Conservation (phyloP, 2,888 invertebrate species). For the Synanthedon tipuliformis region DNA sequence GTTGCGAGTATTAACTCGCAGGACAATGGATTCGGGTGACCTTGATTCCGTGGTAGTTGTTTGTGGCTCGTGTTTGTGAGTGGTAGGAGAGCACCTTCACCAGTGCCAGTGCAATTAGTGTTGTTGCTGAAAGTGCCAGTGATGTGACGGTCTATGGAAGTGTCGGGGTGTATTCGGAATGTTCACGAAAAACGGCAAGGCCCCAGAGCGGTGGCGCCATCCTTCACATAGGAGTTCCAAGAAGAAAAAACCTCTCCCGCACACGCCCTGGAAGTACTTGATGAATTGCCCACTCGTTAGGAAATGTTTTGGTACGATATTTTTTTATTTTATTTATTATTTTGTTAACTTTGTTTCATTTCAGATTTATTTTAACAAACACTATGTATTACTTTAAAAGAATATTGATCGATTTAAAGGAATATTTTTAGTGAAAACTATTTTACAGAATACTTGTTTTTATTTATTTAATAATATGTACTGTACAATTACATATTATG, state of each 20-base stretch:
- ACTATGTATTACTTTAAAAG: too few species aligned
- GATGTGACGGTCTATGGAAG: slow-evolving; percentile 65
- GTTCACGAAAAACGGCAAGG: slow-evolving; percentile 65
- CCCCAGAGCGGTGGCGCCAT: slow-evolving; percentile 62
- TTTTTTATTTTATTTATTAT: slow-evolving; percentile 10
- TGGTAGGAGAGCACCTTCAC: slow-evolving; percentile 10
- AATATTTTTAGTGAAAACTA: too few species aligned
- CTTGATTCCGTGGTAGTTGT: slow-evolving; percentile 43
- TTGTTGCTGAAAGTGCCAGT: slow-evolving; percentile 27
- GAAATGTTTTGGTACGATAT: slow-evolving; percentile 70
- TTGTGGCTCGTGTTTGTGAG: slow-evolving; percentile 49
- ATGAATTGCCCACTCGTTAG: slow-evolving; percentile 72
- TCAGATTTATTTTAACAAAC: too few species aligned
- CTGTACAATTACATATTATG: too few species aligned
- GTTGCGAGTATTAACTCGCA: slow-evolving; percentile 40
- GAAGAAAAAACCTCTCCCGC: slow-evolving; percentile 64
- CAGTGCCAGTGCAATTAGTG: slow-evolving; percentile 28
- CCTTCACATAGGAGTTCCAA: slow-evolving; percentile 57
- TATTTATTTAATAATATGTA: too few species aligned
- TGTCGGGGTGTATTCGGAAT: slow-evolving; percentile 57
- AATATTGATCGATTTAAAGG: too few species aligned
- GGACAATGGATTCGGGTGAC: slow-evolving; percentile 60
- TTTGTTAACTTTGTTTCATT: neutral
- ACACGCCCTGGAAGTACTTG: slow-evolving; percentile 70
- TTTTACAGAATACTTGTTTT: too few species aligned